Conservation (phyloP, 2,888 invertebrate genomes). For the Cremastinae sp. region DNA sequence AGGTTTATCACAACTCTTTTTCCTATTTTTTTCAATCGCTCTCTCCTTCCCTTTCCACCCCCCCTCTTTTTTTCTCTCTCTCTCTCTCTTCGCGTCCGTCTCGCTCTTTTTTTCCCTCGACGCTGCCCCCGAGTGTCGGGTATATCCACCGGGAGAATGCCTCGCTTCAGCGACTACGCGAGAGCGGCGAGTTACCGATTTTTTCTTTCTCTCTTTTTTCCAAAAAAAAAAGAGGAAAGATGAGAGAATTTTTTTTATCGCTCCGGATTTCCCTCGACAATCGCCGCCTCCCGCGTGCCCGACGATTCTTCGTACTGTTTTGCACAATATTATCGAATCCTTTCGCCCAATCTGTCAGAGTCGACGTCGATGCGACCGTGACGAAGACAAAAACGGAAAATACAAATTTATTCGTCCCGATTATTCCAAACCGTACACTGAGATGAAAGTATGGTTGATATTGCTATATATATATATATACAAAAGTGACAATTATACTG, state of each 20-base stretch:
- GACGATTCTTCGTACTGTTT: background rate
- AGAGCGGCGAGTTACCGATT: constrained; percentile 1
- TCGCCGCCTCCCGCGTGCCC: constrained; percentile 1
- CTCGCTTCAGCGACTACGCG: constrained; percentile 27
- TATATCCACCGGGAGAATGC: constrained; percentile 11
- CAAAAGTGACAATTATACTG: constrained; percentile 3
- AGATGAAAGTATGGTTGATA: too few relatives aligned
- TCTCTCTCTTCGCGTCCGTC: background rate
- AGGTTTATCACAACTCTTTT: constrained; percentile 54
- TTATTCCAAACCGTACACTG: too few relatives aligned
- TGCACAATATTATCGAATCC: constrained; percentile 26
- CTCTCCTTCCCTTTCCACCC: constrained; percentile 3
- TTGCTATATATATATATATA: too few relatives aligned
- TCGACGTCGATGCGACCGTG: background rate
- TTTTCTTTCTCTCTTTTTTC: background rate
- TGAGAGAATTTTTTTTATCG: constrained; percentile 19
- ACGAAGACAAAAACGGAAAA: background rate
- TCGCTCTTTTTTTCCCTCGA: constrained; percentile 14
- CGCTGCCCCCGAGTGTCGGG: constrained; percentile 12
- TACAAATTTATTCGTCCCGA: background rate
- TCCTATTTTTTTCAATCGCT: constrained; percentile 21
- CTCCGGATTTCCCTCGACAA: constrained; percentile 26
- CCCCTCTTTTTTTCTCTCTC: constrained; percentile 14
- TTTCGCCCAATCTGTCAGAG: constrained; percentile 16
- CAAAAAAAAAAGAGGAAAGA: too few relatives aligned